A percentile compares a stretch with the other conserved stretches of the same genome.
Evolutionary conservation across 2,797 vertebrate species (phyloP).

Genomic region (Picus viridis): DNA sequence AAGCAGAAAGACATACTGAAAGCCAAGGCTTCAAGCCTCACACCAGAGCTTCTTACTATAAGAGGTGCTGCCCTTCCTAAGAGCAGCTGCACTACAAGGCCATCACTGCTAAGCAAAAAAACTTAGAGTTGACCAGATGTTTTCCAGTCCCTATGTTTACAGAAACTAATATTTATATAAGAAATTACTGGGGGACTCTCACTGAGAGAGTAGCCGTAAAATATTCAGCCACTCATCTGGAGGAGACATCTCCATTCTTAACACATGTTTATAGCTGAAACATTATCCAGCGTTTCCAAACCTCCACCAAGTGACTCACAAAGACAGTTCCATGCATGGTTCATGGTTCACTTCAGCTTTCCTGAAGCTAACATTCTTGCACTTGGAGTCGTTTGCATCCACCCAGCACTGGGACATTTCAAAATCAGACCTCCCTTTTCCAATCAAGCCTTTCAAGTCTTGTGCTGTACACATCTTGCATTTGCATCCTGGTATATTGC

Average conservation of each 20-base stretch:
- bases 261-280: conserved; percentile 32
- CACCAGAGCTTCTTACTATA: background rate
- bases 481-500: background rate
- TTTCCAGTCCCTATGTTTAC: background rate
- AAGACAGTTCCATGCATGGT: background rate
- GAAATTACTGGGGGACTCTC: background rate
- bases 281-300: background rate
- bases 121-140: background rate
- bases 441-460: background rate
- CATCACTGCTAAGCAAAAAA: background rate
- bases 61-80: background rate
- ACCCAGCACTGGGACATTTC: background rate
- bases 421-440: background rate
- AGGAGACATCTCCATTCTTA: background rate
- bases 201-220: conserved; percentile 13
- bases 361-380: background rate
- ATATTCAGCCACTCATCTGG: conserved; percentile 8
- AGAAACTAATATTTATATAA: conserved; percentile 38
- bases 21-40: background rate
- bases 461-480: background rate
- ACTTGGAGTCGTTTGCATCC: background rate
- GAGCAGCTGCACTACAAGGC: background rate
- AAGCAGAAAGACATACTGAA: background rate
- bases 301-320: background rate
- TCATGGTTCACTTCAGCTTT: background rate